These are phyloP conservation scores for Drosophila athabasca DNA, from an alignment of 1,140 invertebrate species.

Conservation along the genomic window DNA sequence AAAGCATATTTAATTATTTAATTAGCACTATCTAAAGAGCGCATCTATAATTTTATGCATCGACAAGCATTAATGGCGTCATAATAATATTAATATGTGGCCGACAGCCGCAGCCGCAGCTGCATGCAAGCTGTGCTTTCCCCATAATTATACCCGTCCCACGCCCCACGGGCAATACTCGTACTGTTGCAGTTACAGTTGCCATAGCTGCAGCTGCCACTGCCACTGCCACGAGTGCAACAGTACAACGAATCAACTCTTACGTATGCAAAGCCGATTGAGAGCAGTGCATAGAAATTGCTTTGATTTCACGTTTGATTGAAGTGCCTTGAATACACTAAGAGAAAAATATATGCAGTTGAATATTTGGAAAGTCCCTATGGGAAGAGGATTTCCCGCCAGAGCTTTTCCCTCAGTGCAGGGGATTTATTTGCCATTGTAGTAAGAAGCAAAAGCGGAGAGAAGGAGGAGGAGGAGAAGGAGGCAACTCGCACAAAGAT, in stretches of 20 bases:
- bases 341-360: not conserved
- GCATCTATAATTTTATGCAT: conserved; percentile 79
- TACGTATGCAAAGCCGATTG: conserved; percentile 26
- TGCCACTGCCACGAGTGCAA: too few relatives aligned
- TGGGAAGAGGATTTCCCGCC: too few relatives aligned
- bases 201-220: not conserved
- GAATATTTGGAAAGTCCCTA: too few relatives aligned
- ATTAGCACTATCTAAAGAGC: conserved; percentile 77
- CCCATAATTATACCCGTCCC: conserved; percentile 58
- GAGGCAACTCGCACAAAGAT: too few relatives aligned
- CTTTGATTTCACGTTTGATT: conserved; percentile 50
- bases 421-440: too few relatives aligned
- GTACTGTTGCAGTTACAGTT: conserved; percentile 4
- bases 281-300: conserved; percentile 43
- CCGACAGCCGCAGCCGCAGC: conserved; percentile 40
- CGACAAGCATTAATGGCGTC: conserved; percentile 71
- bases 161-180: not conserved
- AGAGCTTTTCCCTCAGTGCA: too few relatives aligned
- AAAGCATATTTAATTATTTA: conserved; percentile 83
- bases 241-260: too few relatives aligned
- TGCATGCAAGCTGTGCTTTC: conserved; percentile 27
- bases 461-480: too few relatives aligned
- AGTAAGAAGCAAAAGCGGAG: too few relatives aligned
- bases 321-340: conserved; percentile 16
- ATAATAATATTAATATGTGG: conserved; percentile 74